A percentile compares a stretch with the other conserved stretches of the same genome.
Evolutionary conservation across 2,888 invertebrate genomes (phyloP).

Genomic region (Gasteruption jaculator): DNA sequence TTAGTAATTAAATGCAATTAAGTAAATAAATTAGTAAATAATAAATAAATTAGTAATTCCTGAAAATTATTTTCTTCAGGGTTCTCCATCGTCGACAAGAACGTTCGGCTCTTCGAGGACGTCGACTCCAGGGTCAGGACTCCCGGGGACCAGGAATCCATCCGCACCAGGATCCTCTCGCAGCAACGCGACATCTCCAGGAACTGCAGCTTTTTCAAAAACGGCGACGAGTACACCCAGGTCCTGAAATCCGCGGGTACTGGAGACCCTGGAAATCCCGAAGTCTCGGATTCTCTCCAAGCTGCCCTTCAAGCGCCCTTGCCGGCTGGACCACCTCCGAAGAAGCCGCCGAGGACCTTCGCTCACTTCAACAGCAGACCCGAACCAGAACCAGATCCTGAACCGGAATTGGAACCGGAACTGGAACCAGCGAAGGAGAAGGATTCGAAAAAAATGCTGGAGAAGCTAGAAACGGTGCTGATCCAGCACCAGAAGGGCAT

Average conservation of each 20-base stretch:
- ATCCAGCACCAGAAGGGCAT: slow-evolving; percentile 52
- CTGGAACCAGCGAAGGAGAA: slow-evolving; percentile 13
- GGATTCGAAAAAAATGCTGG: slow-evolving; percentile 63
- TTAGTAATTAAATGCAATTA: no score
- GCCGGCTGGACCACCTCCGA: slow-evolving; percentile 68
- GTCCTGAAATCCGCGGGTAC: slow-evolving; percentile 23
- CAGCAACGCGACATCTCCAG: slow-evolving; percentile 28
- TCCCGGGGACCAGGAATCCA: slow-evolving; percentile 18
- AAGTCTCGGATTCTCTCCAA: slow-evolving; percentile 59
- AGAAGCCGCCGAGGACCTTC: slow-evolving; percentile 70
- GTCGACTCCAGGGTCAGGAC: slow-evolving; percentile 16
- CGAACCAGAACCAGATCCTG: no score
- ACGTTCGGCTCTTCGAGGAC: slow-evolving; percentile 29
- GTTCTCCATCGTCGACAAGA: slow-evolving; percentile 26
- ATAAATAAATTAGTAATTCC: no score
- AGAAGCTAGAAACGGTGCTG: slow-evolving; percentile 61
- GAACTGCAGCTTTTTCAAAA: slow-evolving; percentile 25
- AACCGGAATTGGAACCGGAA: no score
- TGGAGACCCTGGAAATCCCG: slow-evolving; percentile 23
- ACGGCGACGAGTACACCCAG: slow-evolving; percentile 28
- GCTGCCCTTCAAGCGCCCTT: slow-evolving; percentile 65
- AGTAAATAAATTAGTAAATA: no score
- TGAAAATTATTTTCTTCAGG: no score
- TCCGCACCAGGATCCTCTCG: slow-evolving; percentile 25
- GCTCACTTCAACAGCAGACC: no score